Conservation (phyloP, 92 coral and sea anemone species). For the Ricordea florida region DNA sequence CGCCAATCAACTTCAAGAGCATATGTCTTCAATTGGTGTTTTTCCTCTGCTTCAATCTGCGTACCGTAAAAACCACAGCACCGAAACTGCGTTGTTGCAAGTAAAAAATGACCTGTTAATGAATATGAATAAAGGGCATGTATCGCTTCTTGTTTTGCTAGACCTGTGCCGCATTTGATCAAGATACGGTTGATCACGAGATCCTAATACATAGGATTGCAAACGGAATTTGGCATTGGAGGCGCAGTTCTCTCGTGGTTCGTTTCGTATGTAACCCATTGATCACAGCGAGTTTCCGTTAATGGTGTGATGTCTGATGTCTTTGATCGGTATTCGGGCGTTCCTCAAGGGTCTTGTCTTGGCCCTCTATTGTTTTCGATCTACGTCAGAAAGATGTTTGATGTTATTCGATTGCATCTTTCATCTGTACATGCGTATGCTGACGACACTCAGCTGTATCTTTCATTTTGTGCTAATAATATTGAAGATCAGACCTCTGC, state of each 20-base stretch:
- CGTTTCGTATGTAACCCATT: not conserved
- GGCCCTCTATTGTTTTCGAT: no score
- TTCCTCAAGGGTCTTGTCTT: conserved; percentile 6
- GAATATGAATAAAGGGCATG: not conserved
- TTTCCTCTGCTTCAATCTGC: not conserved
- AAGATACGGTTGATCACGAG: not conserved
- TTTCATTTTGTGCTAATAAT: no score
- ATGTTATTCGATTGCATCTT: no score
- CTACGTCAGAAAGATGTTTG: no score
- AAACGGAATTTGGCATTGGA: not conserved
- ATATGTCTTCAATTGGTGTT: not conserved
- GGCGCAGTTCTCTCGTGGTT: conserved; percentile 3
- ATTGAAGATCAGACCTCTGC: no score
- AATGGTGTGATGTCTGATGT: not conserved
- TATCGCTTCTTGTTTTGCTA: not conserved
- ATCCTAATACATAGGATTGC: not conserved
- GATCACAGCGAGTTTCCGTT: not conserved
- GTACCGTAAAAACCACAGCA: not conserved
- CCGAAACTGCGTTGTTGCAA: not conserved
- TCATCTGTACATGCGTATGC: no score
- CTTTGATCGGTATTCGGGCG: not conserved
- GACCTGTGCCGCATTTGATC: not conserved
- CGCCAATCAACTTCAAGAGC: not conserved
- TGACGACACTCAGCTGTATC: no score
- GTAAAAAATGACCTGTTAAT: not conserved